These are phyloP conservation scores for Troides helena DNA, from an alignment of 2,888 invertebrate species.

Conservation along the genomic window DNA sequence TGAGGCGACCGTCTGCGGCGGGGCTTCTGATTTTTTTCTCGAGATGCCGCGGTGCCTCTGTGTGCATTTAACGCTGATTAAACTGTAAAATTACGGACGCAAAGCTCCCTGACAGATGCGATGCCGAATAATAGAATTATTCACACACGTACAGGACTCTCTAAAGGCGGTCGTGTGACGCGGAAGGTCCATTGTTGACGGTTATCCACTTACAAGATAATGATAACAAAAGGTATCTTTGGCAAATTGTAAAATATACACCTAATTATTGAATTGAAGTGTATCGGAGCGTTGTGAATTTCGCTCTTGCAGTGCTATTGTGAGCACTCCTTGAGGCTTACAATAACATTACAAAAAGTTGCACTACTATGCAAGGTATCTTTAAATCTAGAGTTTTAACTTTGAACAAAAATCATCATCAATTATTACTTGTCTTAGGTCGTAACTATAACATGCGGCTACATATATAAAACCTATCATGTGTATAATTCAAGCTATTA, in stretches of 20 bases:
- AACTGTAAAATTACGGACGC: slow-evolving; percentile 78
- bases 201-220: slow-evolving; percentile 76
- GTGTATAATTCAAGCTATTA: no score
- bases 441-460: no score
- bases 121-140: slow-evolving; percentile 76
- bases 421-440: no score
- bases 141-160: slow-evolving; percentile 58
- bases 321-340: slow-evolving; percentile 72
- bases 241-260: slow-evolving; percentile 79
- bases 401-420: no score
- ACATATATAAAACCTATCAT: no score
- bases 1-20: slow-evolving; percentile 51
- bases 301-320: slow-evolving; percentile 49
- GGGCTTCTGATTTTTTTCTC: slow-evolving; percentile 53
- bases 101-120: slow-evolving; percentile 77
- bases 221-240: slow-evolving; percentile 70
- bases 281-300: slow-evolving; percentile 64
- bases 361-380: neutral
- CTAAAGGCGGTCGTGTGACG: slow-evolving; percentile 65
- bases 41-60: slow-evolving; percentile 63
- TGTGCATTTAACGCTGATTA: slow-evolving; percentile 80
- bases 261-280: slow-evolving; percentile 76
- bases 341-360: slow-evolving; percentile 52
- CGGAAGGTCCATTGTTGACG: slow-evolving; percentile 63
- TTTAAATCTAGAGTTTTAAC: no score